Evolutionary conservation across 2,888 invertebrate species (phyloP).

Genomic region (Brachylomia viminalis): DNA sequence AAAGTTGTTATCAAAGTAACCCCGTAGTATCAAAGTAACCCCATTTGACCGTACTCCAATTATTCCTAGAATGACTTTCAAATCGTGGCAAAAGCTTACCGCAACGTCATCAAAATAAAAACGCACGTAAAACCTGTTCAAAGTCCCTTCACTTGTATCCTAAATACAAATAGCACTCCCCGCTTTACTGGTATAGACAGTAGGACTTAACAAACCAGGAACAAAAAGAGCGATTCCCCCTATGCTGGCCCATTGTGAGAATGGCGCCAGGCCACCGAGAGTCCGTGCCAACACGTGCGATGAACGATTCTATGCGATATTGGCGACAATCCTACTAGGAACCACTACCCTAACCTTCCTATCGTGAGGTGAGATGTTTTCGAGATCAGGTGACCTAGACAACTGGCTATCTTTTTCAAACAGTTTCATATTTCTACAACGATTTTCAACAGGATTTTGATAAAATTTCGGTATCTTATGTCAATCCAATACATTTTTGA

Average conservation of each 20-base stretch:
- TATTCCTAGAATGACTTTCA: neutral
- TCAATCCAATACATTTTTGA: neutral
- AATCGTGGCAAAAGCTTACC: neutral
- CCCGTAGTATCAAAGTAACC: too few relatives aligned
- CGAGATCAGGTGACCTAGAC: constrained; percentile 8
- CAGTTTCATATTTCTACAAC: neutral
- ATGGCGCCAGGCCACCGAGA: constrained; percentile 21
- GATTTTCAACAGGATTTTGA: too few relatives aligned
- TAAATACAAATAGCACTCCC: constrained; percentile 12
- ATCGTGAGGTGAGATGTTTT: constrained; percentile 21
- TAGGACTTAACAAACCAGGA: constrained; percentile 4
- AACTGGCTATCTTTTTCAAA: neutral
- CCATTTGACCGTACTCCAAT: too few relatives aligned
- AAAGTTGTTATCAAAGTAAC: too few relatives aligned
- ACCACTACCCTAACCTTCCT: neutral
- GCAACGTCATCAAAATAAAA: neutral
- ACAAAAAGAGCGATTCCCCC: constrained; percentile 28
- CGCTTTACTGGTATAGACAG: constrained; percentile 21
- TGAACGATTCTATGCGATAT: constrained; percentile 49
- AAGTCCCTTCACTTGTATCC: constrained; percentile 16
- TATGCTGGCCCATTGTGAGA: constrained; percentile 40
- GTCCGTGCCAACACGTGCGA: constrained; percentile 49
- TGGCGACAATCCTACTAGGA: constrained; percentile 25
- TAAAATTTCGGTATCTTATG: too few relatives aligned
- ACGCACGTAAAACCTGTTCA: neutral